Base-by-base conservation (phyloP, 2,113 vertebrate species). In the Amphiprion percula region DNA sequence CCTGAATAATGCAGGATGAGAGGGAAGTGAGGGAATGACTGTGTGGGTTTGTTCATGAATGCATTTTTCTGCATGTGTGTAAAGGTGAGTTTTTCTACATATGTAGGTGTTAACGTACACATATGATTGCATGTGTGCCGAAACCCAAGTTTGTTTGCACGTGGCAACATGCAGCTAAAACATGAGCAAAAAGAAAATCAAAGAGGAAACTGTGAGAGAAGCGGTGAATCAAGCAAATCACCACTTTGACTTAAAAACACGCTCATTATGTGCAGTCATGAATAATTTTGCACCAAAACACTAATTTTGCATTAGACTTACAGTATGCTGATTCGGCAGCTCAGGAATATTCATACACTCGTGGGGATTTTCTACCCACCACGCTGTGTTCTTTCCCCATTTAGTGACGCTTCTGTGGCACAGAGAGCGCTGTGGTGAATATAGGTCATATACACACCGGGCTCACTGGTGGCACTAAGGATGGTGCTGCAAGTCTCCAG, bases 241-340 rank as follows among this genome's bases (percentile, higher is more conserved):
- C 92, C 86, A 80, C 90, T 92, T 90, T 91, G 77, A 84, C 86
- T 93, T 91, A 89, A 95, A 93, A 94, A 93, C 41, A 33, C 90
- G 81, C 87, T 94, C 85, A 76, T 92, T 93, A 87, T 88, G 82
- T 78, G 76, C 79, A 85, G 74, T 93, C 91, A 95, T 95, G 88
- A 95, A 95, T 95, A 84, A 95, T 95, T 95, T 94, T 90, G 91
- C 82, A 82, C 62, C 87, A 91, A 92, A 94, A 95, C 93, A 94
- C 91, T 95, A 94, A 95, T 95, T 93, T 90, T 91, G 93, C 95
- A 93, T 94, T 94, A 96, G 93, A 94, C 94, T 94, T 94, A 96
- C 94, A 94, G 96, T 84, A 21, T 66, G 26, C 79, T 88, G 87
- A 84, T 88, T 95, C 95, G 91, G 95, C 84, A 92, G 85, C 92